Evolutionary conservation across 1,140 invertebrate genomes (phyloP), one percentile per base, ranked within the genome.

Genomic region (Saccostrea cuccullata): DNA sequence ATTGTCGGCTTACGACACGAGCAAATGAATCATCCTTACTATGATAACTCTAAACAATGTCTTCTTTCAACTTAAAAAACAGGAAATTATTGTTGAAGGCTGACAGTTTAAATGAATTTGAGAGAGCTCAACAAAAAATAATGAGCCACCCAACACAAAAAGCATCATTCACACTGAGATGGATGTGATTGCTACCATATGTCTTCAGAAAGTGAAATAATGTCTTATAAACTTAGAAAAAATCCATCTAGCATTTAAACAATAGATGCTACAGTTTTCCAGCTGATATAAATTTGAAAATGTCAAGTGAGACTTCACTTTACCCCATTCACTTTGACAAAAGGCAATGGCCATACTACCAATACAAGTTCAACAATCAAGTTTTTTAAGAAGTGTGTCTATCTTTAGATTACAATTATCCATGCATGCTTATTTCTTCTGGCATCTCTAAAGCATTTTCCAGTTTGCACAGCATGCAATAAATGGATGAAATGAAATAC

Each of bases 31-130:
- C 70, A 77, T 30, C 70, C 30, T 17, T 77, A 30, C 70, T 30
- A 30, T 30, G 15, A 77, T 77, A 77, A 30, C 70, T 30, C 26
- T 30, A 30, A 77, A 77, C 26, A 77, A 77, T 77, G 70, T 77
- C 70, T 77, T 77, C 70, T 36, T 77, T 77, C 70, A 77, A 36
- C 23, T 77, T 30, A 30, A 15, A 77, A 77, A 77, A 77, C 70
- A 77, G 70, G 70, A 77, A 77, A 77, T 77, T 36, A 77, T 77
- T 77, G 70, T 77, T 77, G 70, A 77, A 77, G 70, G 23, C 70
- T 40, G 70, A 30, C 70, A 77, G 26, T 77, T 77, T 77, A 36
- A 77, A 77, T 77, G 70, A 77, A 77, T 77, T 77, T 77, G 23
- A 20, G 30, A 15, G 26, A 77, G 26, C 26, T 15, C 26, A 77